Conservation (phyloP, 2,797 vertebrate species). For the Pelodytes ibericus region DNA sequence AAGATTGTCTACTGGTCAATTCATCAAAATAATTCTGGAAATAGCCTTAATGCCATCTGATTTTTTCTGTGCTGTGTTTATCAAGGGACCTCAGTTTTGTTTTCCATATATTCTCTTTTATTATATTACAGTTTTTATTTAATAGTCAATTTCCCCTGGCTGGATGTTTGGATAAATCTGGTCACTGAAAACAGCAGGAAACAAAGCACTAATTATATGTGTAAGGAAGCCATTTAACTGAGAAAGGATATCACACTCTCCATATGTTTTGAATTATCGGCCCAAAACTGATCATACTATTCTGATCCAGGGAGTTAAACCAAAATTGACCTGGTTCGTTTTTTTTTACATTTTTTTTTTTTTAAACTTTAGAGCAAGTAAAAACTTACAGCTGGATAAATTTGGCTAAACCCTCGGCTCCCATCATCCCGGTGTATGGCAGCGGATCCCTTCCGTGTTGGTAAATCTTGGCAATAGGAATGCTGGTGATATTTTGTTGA, state of each 20-base stretch:
- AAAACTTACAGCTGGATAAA: conserved; percentile 89
- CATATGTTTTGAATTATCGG: conserved; percentile 27
- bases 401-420: conserved; percentile 73
- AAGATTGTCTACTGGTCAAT: too few species aligned
- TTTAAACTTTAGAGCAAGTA: too few species aligned
- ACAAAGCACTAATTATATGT: conserved; percentile 15
- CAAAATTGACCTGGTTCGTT: too few species aligned
- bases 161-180: too few species aligned
- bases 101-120: conserved; percentile 6
- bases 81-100: too few species aligned
- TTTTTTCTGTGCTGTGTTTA: too few species aligned
- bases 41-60: too few species aligned
- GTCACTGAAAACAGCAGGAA: conserved; percentile 27
- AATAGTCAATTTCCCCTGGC: conserved; percentile 23
- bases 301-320: too few species aligned
- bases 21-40: too few species aligned
- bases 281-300: too few species aligned
- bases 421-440: conserved; percentile 83
- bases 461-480: conserved; percentile 80
- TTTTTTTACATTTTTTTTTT: too few species aligned
- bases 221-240: not conserved
- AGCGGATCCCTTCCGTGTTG: conserved; percentile 63
- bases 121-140: conserved; percentile 30
- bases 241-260: not conserved
- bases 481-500: conserved; percentile 77